Evolutionary conservation across 2,113 vertebrate genomes (phyloP).

Genomic region (Apodemus speciosus): DNA sequence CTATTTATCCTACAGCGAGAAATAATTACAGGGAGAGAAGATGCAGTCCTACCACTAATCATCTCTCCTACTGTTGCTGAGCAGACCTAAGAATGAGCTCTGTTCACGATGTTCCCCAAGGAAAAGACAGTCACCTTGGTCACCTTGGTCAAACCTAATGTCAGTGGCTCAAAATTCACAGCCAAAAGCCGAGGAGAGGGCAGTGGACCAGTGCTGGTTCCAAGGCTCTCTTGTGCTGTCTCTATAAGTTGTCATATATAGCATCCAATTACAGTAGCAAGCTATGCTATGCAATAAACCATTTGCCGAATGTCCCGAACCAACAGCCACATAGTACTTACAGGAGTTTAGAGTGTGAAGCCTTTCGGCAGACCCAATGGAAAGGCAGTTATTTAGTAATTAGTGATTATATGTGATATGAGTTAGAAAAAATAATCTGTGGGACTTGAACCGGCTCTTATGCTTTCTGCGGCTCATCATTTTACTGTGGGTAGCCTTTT

Average conservation of each 20-base stretch:
- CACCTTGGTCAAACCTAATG: neutral
- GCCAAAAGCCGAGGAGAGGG: neutral
- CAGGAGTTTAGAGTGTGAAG: constrained; percentile 7
- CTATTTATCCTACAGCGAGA: constrained; percentile 15
- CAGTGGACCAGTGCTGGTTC: neutral
- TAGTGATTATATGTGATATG: constrained; percentile 21
- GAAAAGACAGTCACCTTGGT: constrained; percentile 3
- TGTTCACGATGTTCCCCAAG: neutral
- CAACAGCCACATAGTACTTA: constrained; percentile 15
- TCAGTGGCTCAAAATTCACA: neutral
- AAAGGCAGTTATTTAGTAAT: constrained; percentile 31
- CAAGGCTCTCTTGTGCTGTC: neutral
- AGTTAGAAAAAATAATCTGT: constrained; percentile 50
- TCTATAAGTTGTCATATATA: neutral
- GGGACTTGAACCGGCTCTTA: neutral
- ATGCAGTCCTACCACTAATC: constrained; percentile 4
- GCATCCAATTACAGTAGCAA: neutral
- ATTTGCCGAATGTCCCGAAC: constrained; percentile 1
- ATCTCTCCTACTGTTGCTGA: constrained; percentile 14
- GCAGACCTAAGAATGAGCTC: constrained; percentile 50
- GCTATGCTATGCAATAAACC: neutral
- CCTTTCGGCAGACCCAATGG: constrained; percentile 6
- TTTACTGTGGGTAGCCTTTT: neutral
- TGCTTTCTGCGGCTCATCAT: neutral
- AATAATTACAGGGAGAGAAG: constrained; percentile 27